Evolutionary conservation across 2,888 invertebrate species (phyloP).

Genomic region (Agriopis leucophaearia): DNA sequence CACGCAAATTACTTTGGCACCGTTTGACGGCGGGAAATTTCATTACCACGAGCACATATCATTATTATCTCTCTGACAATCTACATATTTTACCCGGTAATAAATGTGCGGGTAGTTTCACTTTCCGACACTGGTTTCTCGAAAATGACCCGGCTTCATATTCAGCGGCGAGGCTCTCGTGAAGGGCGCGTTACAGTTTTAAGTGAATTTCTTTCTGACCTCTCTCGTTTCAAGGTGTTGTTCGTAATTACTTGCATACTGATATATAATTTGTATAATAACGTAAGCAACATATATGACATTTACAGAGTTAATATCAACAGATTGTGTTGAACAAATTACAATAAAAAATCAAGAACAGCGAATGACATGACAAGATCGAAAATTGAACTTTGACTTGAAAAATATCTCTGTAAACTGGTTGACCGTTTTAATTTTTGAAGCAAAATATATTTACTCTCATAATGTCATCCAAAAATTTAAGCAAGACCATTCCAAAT

Average conservation of each 20-base stretch:
- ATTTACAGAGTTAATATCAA: constrained; percentile 66
- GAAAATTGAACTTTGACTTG: constrained; percentile 37
- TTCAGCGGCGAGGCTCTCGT: constrained; percentile 70
- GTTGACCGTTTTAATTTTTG: constrained; percentile 13
- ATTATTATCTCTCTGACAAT: constrained; percentile 85
- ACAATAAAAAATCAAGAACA: constrained; percentile 42
- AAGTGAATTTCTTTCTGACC: constrained; percentile 86
- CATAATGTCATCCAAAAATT: constrained; percentile 14
- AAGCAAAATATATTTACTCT: constrained; percentile 5
- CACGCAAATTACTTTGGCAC: constrained; percentile 87
- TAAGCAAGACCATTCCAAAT: constrained; percentile 10
- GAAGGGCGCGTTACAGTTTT: constrained; percentile 85
- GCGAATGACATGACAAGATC: constrained; percentile 32
- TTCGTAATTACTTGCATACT: constrained; percentile 74
- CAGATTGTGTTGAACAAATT: constrained; percentile 48
- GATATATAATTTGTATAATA: constrained; percentile 80
- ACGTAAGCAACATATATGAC: constrained; percentile 78
- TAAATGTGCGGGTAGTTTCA: constrained; percentile 85
- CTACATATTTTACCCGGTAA: constrained; percentile 86
- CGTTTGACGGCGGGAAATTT: constrained; percentile 87
- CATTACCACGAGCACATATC: constrained; percentile 87
- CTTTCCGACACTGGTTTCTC: constrained; percentile 85
- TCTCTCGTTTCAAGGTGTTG: constrained; percentile 83
- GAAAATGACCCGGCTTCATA: constrained; percentile 84
- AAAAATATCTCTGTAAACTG: constrained; percentile 8